These are phyloP conservation scores for Spizaetus ornatus DNA, from an alignment of 2,113 vertebrate genomes.

Conservation along the genomic window DNA sequence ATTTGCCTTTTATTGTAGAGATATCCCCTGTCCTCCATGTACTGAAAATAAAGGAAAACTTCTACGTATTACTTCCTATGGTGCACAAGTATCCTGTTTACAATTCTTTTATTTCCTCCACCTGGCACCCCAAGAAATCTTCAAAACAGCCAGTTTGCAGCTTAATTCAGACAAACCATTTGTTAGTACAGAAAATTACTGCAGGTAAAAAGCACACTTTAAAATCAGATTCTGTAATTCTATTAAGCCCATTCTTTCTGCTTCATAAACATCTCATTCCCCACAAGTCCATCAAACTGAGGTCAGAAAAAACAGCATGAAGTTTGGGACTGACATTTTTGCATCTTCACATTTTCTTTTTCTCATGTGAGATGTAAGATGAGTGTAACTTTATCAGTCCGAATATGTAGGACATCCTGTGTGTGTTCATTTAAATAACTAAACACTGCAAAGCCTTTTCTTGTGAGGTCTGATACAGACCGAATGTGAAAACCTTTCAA, in stretches of 20 bases:
- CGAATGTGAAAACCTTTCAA: neutral
- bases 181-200: neutral
- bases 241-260: neutral
- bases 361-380: neutral
- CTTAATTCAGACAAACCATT: neutral
- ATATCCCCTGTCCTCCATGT: neutral
- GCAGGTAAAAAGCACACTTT: neutral
- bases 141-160: neutral
- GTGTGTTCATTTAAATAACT: neutral
- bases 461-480: neutral
- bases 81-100: neutral
- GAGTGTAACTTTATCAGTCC: neutral
- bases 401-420: neutral
- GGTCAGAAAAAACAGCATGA: neutral
- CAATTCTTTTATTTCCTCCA: neutral
- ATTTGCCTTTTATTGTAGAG: neutral
- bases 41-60: neutral
- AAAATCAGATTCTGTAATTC: neutral
- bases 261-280: fast-evolving
- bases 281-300: neutral
- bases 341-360: neutral
- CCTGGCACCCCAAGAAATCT: neutral
- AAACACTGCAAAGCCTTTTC: neutral
- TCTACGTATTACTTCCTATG: neutral
- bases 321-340: neutral